phyloP scores from a whole-genome alignment of 2,113 vertebrate genomes.

The Mixornis gularis region DNA sequence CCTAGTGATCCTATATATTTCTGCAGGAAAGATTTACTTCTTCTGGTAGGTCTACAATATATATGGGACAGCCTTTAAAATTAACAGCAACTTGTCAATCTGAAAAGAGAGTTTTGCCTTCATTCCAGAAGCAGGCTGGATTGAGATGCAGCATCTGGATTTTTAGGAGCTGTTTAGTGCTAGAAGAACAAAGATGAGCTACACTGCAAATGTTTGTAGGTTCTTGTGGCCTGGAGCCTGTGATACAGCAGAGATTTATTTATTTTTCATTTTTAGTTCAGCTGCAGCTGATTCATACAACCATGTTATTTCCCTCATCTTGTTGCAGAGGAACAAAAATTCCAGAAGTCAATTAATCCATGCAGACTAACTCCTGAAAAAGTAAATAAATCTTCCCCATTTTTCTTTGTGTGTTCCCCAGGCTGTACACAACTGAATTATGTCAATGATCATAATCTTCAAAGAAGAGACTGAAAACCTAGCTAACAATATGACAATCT shows the following conservation, averaged over 20 bases:
- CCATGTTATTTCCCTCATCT: not conserved
- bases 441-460: not conserved
- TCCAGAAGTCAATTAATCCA: not conserved
- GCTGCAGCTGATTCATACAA: not conserved
- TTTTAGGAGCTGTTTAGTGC: not conserved
- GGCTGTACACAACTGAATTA: not conserved
- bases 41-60: fast-evolving
- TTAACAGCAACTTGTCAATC: not conserved
- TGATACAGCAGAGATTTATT: not conserved
- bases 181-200: not conserved
- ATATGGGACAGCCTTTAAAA: not conserved
- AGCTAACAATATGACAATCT: not conserved
- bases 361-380: not conserved
- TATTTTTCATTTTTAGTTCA: not conserved
- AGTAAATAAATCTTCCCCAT: not conserved
- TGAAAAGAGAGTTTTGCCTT: not conserved
- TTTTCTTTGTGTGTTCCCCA: not conserved
- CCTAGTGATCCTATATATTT: not conserved
- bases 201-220: not conserved
- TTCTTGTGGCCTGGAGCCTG: not conserved
- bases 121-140: not conserved
- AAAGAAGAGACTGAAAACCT: not conserved
- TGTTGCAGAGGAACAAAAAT: not conserved
- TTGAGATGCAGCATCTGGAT: not conserved
- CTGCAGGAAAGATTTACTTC: not conserved